Base-by-base conservation (phyloP, 2,113 vertebrate genomes). In the Daboia siamensis region DNA sequence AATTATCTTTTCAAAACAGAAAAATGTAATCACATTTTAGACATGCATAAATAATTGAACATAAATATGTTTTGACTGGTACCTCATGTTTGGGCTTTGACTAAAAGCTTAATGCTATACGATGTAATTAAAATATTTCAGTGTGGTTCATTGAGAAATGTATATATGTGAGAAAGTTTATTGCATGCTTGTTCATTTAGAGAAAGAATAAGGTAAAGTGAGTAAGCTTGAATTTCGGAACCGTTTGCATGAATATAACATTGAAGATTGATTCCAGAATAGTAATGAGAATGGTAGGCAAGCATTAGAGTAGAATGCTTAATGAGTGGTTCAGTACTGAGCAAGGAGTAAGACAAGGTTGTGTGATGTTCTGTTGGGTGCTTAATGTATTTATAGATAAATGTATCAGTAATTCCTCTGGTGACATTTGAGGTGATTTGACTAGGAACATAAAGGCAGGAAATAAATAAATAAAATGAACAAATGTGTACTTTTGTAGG, bases 61-160 rank as follows among this genome's bases (percentile, higher is more conserved):
- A 64, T 0, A 0, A 0, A 51, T 92, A 91, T 69, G 88, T 93
- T 93, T 94, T 95, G 93, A 90, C 90, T 57, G 92, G 87, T 95
- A 89, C 69, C 86, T 95, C 94, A 91, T 94, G 91, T 93, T 59
- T 94, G 94, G 24, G 57, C 46, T 5, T 92, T 0, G 3, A 85
- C 85, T 15, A 48, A 80, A 93, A 54, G 5, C 57, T 64, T 93
- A 93, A 56, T 91, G 52, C 91, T 54, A 74, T 33, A 90, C 61
- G 93, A 57, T 39, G 17, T 92, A 85, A 52, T 91, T 46, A 84
- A 87, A 93, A 74, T 55, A 74, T 90, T 91, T 89, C 13, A 24
- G 1, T 5, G 0, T 55, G 21, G 5, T 74, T 10, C 15, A 54
- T 54, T 56, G n/a, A 55, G n/a, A 54, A 17, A 86, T 88, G 52